Base-by-base conservation (phyloP, 2,113 vertebrate genomes). In the Trogon surrucura region DNA sequence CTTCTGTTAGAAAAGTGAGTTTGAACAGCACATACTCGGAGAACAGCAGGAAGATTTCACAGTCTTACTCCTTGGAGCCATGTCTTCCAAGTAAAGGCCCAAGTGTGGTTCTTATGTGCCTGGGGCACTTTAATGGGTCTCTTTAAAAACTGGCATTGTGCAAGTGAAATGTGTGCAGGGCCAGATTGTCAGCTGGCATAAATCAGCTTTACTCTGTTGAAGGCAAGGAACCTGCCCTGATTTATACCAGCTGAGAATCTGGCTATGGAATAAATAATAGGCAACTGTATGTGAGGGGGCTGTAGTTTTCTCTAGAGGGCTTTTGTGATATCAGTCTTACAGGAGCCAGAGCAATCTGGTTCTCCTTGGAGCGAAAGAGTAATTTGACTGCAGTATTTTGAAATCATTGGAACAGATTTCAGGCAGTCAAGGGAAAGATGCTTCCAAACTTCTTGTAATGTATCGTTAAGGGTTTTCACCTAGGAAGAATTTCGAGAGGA, bases 231-330 rank as follows among this genome's bases (percentile, higher is more conserved):
- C 92, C 85, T 96, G 88, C 66, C 62, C 73, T 95, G 93, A 97
- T 96, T 97, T 94, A 96, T 95, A 89, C 86, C 96, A 96, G 80
- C 91, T 96, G 93, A 96, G 93, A 69, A 95, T 97, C 85, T 94
- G 57, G 73, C 92, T 88, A 66, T 4, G 2, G 73, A 89, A 91
- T 89, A 94, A 95, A 85, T 96, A 96, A 89, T 84, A 89, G 69
- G 65, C 73, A 96, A 93, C 85, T 89, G 36, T 93, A 86, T 93
- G 92, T 96, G 96, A 87, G 91, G 73, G 92, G 73, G 75, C 73
- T 92, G 80, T 93, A 93, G 95, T 93, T 93, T 88, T 92, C 91
- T 87, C 0, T 16, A 72, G 93, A 83, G 25, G 53, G 18, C 65
- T 78, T 89, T 88, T 93, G 90, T 93, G 92, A 53, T 96, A 95